phyloP scores from a whole-genome alignment of 2,113 vertebrate species.

The Chaetura pelagica region DNA sequence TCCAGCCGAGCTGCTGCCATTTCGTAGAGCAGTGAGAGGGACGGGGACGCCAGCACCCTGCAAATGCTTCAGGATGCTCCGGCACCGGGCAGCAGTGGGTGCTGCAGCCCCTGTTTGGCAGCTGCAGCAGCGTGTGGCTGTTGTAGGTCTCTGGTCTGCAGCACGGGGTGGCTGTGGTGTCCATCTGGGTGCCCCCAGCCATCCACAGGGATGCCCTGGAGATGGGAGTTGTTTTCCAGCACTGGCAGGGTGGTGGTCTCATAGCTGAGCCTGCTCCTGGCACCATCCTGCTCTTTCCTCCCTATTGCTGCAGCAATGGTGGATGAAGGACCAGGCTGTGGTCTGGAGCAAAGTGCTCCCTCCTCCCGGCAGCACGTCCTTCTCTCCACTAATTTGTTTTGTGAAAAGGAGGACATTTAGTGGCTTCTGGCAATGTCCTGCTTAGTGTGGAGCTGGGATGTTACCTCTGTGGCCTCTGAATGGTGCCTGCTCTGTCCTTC shows the following conservation, averaged over 20 bases:
- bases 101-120: not conserved
- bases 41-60: not conserved
- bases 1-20: rapidly evolving
- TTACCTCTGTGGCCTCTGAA: not conserved
- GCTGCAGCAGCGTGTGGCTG: not conserved
- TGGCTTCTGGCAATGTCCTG: not conserved
- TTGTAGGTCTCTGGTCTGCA: not conserved
- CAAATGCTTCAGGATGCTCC: not conserved
- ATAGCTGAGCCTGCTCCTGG: not conserved
- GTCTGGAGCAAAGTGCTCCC: not conserved
- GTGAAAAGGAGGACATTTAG: not conserved
- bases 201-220: rapidly evolving
- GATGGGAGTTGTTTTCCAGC: not conserved
- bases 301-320: not conserved
- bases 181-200: not conserved
- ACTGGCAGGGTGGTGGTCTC: not conserved
- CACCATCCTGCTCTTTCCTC: not conserved
- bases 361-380: not conserved
- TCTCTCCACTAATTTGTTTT: not conserved
- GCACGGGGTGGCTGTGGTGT: not conserved
- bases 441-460: not conserved
- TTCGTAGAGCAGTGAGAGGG: not conserved
- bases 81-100: not conserved
- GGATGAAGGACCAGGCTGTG: not conserved
- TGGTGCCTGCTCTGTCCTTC: rapidly evolving